Base-by-base conservation (phyloP, 2,888 invertebrate genomes). In the Eristalis arbustorum region DNA sequence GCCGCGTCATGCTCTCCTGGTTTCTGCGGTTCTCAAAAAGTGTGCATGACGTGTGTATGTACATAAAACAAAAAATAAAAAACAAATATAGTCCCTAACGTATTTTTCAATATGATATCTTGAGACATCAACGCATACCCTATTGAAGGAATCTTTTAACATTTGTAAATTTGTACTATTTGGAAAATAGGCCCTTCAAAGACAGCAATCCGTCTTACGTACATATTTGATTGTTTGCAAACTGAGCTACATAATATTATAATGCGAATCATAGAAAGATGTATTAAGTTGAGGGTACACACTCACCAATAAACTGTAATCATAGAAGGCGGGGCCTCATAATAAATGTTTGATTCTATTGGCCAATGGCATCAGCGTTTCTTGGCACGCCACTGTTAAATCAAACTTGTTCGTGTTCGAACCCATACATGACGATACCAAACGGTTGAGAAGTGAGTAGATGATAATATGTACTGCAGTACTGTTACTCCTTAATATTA, bases 301-400 rank as follows among this genome's bases (percentile, higher is more conserved):
- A 79, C 74, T 84, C 79, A 75, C 84, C 79, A 84, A 71, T 75
- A 75, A 40, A 74, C 71, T 84, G 23, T 71, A 40, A 71, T 28
- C 22, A 56, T 22, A 40, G 28, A 40, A 22, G 85, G 85, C 59
- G 85, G 85, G 77, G 85, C 73, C 66, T 40, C 31, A 66, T 61
- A 59, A 67, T 56, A 18, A 71, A 23, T 63, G 34, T 61, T 69
- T 13, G n/a, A 11, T 2, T 2, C 6, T 14, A n/a, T 25, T 78
- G 66, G 11, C 85, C 85, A 85, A 85, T 85, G 5, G 73, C 49
- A 69, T 6, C 28, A 22, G 28, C 18, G 40, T 37, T 22, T 22
- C 22, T 28, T 63, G 25, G 23, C 49, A 49, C 49, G 22, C 73
- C 67, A 68, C 42, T 57, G n/a, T n/a, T 49, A 18, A 8, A 49